These are phyloP conservation scores for Corythornis madagascariensis DNA, from an alignment of 2,113 vertebrate genomes.

Conservation along the genomic window DNA sequence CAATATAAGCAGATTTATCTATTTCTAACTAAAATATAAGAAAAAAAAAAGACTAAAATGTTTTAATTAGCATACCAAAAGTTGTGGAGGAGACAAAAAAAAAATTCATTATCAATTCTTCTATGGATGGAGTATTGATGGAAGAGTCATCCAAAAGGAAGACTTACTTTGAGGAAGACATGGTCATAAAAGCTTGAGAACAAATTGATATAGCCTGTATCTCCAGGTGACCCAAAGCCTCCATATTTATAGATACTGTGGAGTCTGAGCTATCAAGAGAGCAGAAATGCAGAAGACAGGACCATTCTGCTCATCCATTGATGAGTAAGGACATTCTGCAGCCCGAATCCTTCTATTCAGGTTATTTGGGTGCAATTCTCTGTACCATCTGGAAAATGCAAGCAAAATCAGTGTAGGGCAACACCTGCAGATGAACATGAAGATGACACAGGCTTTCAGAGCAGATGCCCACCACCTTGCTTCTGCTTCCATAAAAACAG, in stretches of 20 bases:
- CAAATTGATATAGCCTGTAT: not conserved
- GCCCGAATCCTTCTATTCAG: not conserved
- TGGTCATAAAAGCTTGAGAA: not conserved
- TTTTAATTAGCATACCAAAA: not conserved
- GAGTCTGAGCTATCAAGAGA: not conserved
- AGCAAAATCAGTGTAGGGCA: not conserved
- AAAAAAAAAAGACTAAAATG: not conserved
- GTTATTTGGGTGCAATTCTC: not conserved
- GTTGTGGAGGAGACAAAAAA: not conserved
- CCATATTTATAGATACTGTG: not conserved
- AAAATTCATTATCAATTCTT: not conserved
- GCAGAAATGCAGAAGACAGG: not conserved
- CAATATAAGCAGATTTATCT: not conserved
- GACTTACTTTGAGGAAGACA: not conserved
- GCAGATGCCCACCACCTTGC: no score
- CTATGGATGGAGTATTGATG: not conserved
- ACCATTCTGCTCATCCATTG: not conserved
- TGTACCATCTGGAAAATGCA: not conserved
- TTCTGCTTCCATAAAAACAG: not conserved
- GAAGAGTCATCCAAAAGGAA: not conserved
- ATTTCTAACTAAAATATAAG: constrained; percentile 8
- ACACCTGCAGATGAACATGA: not conserved
- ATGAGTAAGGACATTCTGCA: not conserved
- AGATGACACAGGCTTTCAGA: not conserved
- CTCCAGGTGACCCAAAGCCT: not conserved